Percentiles rank a stretch among this genome's conserved stretches.
Evolutionary conservation across 2,797 vertebrate genomes (phyloP).

Genomic region (Channallabes apus): DNA sequence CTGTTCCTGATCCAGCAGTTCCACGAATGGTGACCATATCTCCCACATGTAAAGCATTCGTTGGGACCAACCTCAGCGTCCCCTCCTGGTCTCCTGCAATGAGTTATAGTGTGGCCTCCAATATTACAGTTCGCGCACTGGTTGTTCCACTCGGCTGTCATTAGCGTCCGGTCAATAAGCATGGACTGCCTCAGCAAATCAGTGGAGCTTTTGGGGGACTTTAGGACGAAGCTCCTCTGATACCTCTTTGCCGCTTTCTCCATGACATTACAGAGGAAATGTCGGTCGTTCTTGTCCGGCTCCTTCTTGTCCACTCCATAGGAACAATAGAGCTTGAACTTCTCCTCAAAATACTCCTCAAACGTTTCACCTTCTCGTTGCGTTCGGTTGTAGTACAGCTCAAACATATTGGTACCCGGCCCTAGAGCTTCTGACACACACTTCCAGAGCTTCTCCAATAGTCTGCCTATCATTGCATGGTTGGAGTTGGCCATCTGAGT

Average conservation of each 20-base stretch:
- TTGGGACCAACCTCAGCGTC: neutral
- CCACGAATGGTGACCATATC: neutral
- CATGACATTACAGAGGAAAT: neutral
- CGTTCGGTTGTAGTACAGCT: neutral
- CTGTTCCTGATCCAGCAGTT: neutral
- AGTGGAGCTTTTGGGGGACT: neutral
- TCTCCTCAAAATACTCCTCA: conserved; percentile 3
- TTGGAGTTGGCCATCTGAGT: neutral
- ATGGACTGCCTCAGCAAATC: neutral
- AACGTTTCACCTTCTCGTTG: conserved; percentile 1
- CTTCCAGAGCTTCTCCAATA: neutral
- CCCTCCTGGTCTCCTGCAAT: conserved; percentile 17
- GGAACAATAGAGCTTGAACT: conserved; percentile 31
- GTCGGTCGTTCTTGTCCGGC: neutral
- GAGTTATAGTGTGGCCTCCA: neutral
- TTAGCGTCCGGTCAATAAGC: neutral
- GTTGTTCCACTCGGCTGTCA: neutral
- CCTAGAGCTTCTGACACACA: conserved; percentile 13
- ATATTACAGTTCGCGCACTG: neutral
- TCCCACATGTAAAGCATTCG: conserved; percentile 23
- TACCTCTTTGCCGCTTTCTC: neutral
- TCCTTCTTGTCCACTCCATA: neutral
- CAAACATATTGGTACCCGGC: neutral
- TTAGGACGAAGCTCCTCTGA: neutral
- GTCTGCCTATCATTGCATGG: neutral